Base-by-base conservation (phyloP, 1,140 invertebrate genomes). In the Bombus sylvicola region DNA sequence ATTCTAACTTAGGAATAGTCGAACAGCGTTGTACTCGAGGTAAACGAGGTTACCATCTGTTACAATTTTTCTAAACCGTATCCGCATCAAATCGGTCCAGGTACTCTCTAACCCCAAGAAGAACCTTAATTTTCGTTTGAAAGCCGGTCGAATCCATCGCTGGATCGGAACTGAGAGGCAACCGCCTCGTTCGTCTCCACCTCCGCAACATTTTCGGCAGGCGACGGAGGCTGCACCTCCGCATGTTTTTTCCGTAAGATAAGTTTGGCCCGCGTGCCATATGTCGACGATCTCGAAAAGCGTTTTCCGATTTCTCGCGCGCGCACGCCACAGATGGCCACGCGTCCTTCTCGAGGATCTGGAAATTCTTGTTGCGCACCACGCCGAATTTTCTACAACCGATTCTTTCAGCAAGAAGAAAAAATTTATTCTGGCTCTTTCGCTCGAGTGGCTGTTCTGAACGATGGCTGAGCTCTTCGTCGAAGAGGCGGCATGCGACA, bases 181-280 rank as follows among this genome's bases (percentile, higher is more conserved):
- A 1, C 47, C 47, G 47, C 25, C 53, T 78, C 47, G 9, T 53
- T 28, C 66, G 15, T 37, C 37, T 86, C n/a, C 77, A 37, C 53
- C 69, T 66, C 43, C 22, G 72, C 41, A 34, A 73, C 43, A 83
- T 86, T 83, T 89, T 85, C 79, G 74, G 57, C 62, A 31, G 74
- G 73, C 31, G 28, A 28, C 59, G 28, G 28, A 62, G 53, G 37
- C 41, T 69, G 39, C 72, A 53, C 69, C 73, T 57, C 15, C 59
- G 34, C 59, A 34, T 83, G 76, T 83, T 85, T 88, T 88, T 80
- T 83, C 76, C 57, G 66, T 12, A 73, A 92, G 88, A 93, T 92
- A 92, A 92, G 89, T 90, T 81, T 68, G 79, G 75, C 73, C 86
- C 92, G 93, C 86, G 88, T 90, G 92, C 93, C 93, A 94, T 93